phyloP scores from a whole-genome alignment of 53 echinoderm and acorn worm species.

The Holothuria scabra region DNA sequence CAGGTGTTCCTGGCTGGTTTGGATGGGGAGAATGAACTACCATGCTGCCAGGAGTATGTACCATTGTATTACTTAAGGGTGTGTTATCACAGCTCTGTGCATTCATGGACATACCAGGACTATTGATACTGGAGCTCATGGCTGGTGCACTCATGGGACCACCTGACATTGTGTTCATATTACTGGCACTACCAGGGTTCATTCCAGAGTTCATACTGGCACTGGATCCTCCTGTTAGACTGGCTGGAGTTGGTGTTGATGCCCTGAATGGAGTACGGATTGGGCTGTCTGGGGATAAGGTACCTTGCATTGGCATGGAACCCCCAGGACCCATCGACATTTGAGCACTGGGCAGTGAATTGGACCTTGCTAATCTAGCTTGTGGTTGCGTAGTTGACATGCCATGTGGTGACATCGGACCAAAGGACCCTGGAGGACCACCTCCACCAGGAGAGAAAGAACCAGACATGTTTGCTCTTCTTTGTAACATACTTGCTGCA shows the following conservation, averaged over 20 bases:
- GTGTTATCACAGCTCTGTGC: slow-evolving; percentile 40
- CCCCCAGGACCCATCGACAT: slow-evolving; percentile 70
- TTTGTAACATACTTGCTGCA: slow-evolving; percentile 62
- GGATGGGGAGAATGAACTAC: slow-evolving; percentile 76
- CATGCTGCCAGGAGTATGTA: slow-evolving; percentile 63
- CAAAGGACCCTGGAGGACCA: slow-evolving; percentile 25
- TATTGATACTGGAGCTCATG: slow-evolving; percentile 43
- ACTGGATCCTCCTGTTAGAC: slow-evolving; percentile 37
- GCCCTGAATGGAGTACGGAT: slow-evolving; percentile 58
- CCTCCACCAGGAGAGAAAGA: slow-evolving; percentile 53
- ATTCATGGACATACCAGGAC: slow-evolving; percentile 38
- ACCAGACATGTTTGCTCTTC: slow-evolving; percentile 74
- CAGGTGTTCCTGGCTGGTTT: slow-evolving; percentile 90
- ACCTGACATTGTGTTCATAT: slow-evolving; percentile 9
- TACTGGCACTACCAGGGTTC: slow-evolving; percentile 48
- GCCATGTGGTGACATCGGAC: slow-evolving; percentile 45
- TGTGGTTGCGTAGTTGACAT: slow-evolving; percentile 50
- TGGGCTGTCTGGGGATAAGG: slow-evolving; percentile 59
- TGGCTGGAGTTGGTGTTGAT: slow-evolving; percentile 58
- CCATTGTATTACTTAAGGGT: slow-evolving; percentile 58
- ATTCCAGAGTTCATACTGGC: slow-evolving; percentile 63
- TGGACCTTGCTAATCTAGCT: slow-evolving; percentile 38
- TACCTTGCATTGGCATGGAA: slow-evolving; percentile 58
- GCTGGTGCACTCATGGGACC: slow-evolving; percentile 42
- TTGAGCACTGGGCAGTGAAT: slow-evolving; percentile 57